Conservation (phyloP, 2,888 invertebrate species). For the Ophion costatus region DNA sequence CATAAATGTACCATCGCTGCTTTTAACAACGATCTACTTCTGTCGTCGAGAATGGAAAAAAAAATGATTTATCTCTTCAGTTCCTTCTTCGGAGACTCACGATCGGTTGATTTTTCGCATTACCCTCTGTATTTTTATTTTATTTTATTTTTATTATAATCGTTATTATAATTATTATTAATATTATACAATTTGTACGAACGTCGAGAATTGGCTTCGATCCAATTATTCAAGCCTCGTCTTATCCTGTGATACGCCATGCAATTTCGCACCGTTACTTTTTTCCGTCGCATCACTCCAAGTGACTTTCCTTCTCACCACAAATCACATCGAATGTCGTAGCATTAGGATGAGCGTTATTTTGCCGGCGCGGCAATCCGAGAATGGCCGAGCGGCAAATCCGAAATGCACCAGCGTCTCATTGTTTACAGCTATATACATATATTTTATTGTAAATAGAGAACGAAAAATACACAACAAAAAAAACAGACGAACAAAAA, state of each 20-base stretch:
- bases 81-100: no score
- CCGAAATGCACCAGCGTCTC: slow-evolving; percentile 48
- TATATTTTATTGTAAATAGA: slow-evolving; percentile 56
- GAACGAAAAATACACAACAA: slow-evolving; percentile 20
- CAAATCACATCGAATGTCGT: slow-evolving; percentile 63
- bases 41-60: slow-evolving; percentile 7
- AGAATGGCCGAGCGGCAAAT: slow-evolving; percentile 68
- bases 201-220: slow-evolving; percentile 61
- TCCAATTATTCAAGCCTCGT: slow-evolving; percentile 37
- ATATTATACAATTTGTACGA: slow-evolving; percentile 34
- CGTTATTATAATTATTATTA: background rate
- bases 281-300: slow-evolving; percentile 38
- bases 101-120: background rate
- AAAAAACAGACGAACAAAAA: slow-evolving; percentile 15
- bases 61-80: no score
- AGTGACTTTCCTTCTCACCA: slow-evolving; percentile 16
- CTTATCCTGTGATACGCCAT: slow-evolving; percentile 64
- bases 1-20: slow-evolving; percentile 46
- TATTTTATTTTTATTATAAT: no score
- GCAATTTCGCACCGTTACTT: slow-evolving; percentile 54
- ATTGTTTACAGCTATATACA: slow-evolving; percentile 43
- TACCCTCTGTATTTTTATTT: slow-evolving; percentile 17
- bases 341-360: slow-evolving; percentile 46
- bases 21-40: slow-evolving; percentile 42
- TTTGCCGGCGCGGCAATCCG: slow-evolving; percentile 66